A percentile compares a stretch with the other conserved stretches of the same genome.
Evolutionary conservation across 2,113 vertebrate species (phyloP).

Genomic region (Pygoscelis antarcticus): DNA sequence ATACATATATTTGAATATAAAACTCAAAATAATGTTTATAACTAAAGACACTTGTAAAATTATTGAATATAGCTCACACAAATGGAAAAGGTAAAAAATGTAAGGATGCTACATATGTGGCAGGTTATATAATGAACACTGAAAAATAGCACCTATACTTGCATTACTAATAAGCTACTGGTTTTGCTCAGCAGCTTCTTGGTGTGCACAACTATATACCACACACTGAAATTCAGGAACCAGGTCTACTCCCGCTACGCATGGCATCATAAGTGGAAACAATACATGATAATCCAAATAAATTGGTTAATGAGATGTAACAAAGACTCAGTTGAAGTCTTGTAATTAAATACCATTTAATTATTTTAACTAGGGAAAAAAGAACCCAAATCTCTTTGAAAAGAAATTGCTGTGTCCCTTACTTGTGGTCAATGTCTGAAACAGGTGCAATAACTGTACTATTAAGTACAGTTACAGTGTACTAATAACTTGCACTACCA

Average conservation of each 20-base stretch:
- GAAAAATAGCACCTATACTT: background rate
- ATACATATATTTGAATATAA: background rate
- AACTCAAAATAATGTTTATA: background rate
- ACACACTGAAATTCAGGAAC: background rate
- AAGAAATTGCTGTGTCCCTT: no score
- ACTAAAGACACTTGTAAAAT: background rate
- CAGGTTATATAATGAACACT: background rate
- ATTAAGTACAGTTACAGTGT: no score
- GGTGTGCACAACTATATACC: background rate
- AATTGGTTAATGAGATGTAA: conserved; percentile 12
- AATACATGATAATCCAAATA: conserved; percentile 1
- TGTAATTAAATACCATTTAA: no score
- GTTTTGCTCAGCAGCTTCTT: background rate
- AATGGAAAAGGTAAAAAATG: fast-evolving
- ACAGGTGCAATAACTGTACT: no score
- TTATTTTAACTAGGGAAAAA: no score
- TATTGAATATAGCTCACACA: background rate
- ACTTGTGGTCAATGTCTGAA: no score
- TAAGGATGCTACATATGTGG: fast-evolving
- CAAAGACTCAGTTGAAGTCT: background rate
- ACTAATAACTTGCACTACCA: no score
- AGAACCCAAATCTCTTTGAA: no score
- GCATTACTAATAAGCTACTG: background rate
- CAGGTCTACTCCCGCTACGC: background rate
- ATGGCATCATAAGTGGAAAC: background rate